phyloP scores from a whole-genome alignment of 2,113 vertebrate genomes.

The Seriola dumerili region DNA sequence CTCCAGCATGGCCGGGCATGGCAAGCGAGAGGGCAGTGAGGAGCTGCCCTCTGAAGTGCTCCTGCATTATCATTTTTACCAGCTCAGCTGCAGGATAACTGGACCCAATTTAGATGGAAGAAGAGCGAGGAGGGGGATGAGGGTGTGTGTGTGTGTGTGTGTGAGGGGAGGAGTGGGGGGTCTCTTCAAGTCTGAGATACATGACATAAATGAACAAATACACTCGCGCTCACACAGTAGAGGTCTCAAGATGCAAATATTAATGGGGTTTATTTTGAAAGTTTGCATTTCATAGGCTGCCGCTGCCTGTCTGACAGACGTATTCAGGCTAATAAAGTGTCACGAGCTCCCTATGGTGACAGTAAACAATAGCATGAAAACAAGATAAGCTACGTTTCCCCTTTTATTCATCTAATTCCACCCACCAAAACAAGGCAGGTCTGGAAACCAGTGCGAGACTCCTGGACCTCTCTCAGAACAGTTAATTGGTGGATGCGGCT shows the following conservation, averaged over 20 bases:
- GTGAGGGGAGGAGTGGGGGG: neutral
- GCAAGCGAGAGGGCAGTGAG: conserved; percentile 50
- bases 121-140: neutral
- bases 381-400: conserved; percentile 41
- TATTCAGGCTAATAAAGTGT: conserved; percentile 74
- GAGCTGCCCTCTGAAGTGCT: conserved; percentile 57
- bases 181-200: conserved; percentile 40
- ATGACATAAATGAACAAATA: conserved; percentile 60
- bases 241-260: conserved; percentile 67
- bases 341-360: conserved; percentile 64
- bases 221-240: neutral
- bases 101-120: conserved; percentile 45
- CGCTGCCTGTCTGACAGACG: conserved; percentile 60
- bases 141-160: neutral
- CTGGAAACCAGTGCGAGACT: conserved; percentile 40
- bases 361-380: conserved; percentile 66
- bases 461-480: conserved; percentile 47
- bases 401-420: conserved; percentile 39
- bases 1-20: conserved; percentile 42
- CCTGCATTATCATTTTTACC: conserved; percentile 63
- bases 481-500: conserved; percentile 61
- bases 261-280: conserved; percentile 63
- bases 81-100: conserved; percentile 63
- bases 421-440: conserved; percentile 16
- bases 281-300: conserved; percentile 53